A percentile compares a stretch with the other conserved stretches of the same genome.
phyloP scores from a whole-genome alignment of 1,140 invertebrate genomes.

The Drosophila pseudoananassae region DNA sequence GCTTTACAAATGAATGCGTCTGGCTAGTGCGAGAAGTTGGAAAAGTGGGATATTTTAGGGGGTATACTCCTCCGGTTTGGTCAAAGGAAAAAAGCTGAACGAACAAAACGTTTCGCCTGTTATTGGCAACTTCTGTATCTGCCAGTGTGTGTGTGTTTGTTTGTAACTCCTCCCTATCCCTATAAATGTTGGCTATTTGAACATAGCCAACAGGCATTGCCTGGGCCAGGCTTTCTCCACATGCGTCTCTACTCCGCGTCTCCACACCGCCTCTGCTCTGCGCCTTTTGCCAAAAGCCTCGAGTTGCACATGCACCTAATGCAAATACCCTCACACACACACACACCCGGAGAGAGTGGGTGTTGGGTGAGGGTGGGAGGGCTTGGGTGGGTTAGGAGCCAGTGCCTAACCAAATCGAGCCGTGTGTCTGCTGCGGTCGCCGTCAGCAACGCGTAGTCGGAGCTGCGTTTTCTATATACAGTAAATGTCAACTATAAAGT shows the following conservation, averaged over 20 bases:
- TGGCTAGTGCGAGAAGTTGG: slow-evolving; percentile 46
- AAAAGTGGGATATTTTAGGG: slow-evolving; percentile 3
- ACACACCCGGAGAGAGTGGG: slow-evolving; percentile 5
- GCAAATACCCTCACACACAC: slow-evolving; percentile 50
- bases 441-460: slow-evolving; percentile 73
- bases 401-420: slow-evolving; percentile 69
- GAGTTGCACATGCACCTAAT: slow-evolving; percentile 79
- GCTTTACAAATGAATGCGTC: slow-evolving; percentile 79
- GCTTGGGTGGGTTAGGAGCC: slow-evolving; percentile 18
- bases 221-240: slow-evolving; percentile 10
- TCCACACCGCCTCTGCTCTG: slow-evolving; percentile 41
- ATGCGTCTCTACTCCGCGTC: slow-evolving; percentile 23
- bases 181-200: slow-evolving; percentile 59
- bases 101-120: slow-evolving; percentile 70
- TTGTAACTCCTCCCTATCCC: neutral
- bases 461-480: slow-evolving; percentile 66
- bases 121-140: slow-evolving; percentile 72
- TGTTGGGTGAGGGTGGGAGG: neutral
- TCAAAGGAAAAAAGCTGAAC: slow-evolving; percentile 78
- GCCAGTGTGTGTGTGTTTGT: slow-evolving; percentile 20
- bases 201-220: slow-evolving; percentile 75
- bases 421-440: slow-evolving; percentile 78
- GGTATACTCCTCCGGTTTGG: slow-evolving; percentile 37
- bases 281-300: slow-evolving; percentile 67
- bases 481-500: neutral